These are phyloP conservation scores for Pardosa pseudoannulata DNA, from an alignment of 2,888 invertebrate genomes.

Conservation along the genomic window DNA sequence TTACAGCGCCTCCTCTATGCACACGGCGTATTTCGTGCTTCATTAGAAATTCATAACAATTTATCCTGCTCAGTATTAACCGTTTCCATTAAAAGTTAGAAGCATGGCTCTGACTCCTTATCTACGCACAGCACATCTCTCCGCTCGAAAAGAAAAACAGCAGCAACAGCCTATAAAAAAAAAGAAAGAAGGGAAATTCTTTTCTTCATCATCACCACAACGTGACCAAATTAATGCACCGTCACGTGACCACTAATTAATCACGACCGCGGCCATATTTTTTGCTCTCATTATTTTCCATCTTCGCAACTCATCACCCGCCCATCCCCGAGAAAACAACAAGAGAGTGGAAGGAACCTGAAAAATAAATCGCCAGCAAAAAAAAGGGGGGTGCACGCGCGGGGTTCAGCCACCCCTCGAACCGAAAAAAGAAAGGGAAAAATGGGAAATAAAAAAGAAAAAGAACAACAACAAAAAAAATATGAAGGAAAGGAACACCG, in stretches of 20 bases:
- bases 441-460: too few species aligned
- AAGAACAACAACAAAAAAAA: too few species aligned
- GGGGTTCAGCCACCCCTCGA: constrained; percentile 52
- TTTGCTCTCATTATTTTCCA: constrained; percentile 9
- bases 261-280: constrained; percentile 35
- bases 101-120: not conserved
- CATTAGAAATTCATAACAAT: not conserved
- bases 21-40: too few species aligned
- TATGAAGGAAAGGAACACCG: constrained; percentile 37
- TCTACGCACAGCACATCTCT: not conserved
- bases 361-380: not conserved
- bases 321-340: constrained; percentile 33
- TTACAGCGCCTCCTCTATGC: too few species aligned
- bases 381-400: constrained; percentile 43
- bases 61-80: not conserved
- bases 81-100: not conserved
- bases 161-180: not conserved
- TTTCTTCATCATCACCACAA: constrained; percentile 30
- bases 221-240: constrained; percentile 68
- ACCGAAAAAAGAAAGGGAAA: too few species aligned
- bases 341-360: not conserved
- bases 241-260: constrained; percentile 67
- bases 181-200: not conserved
- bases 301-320: constrained; percentile 65
- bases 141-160: not conserved